Evolutionary conservation across 1,140 invertebrate genomes (phyloP).

Genomic region (Antheraea mylitta): DNA sequence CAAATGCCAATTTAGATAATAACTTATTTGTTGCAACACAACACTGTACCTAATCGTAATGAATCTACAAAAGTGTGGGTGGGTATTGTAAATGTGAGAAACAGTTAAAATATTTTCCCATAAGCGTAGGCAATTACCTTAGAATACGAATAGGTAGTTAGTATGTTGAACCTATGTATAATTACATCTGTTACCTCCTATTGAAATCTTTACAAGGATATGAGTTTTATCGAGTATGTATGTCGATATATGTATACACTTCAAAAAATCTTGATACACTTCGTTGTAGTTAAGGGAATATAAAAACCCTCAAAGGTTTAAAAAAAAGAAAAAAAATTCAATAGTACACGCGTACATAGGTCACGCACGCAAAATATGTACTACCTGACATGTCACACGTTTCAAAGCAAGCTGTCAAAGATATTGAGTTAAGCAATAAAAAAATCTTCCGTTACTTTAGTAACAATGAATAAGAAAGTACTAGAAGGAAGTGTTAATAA

Average conservation of each 20-base stretch:
- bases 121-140: no score
- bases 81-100: no score
- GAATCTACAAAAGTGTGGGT: no score
- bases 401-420: background rate
- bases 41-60: no score
- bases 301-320: no score
- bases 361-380: slow-evolving; percentile 1
- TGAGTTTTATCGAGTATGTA: background rate
- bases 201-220: no score
- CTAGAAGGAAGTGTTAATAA: background rate
- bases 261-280: background rate
- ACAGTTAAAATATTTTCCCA: no score
- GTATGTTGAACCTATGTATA: no score
- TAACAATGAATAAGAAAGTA: background rate
- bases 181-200: no score
- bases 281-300: background rate
- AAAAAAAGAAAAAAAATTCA: background rate
- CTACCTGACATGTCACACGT: background rate
- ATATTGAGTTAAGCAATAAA: background rate
- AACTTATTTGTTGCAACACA: no score
- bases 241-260: background rate
- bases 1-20: no score
- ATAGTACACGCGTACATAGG: background rate
- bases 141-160: no score
- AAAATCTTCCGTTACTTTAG: background rate